phyloP scores from a whole-genome alignment of 2,888 invertebrate species.

The Habroteleia sp. region DNA sequence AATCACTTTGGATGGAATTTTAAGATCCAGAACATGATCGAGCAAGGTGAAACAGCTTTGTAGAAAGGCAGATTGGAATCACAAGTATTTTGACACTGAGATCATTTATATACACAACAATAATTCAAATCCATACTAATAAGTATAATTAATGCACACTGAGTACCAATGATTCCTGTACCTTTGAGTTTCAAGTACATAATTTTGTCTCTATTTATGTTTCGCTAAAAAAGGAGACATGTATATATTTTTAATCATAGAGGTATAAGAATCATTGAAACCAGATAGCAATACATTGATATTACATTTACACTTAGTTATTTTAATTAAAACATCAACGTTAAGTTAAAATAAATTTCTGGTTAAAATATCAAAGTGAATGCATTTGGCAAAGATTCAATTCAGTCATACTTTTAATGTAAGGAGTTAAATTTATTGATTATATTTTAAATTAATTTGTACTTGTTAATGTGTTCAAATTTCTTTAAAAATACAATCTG shows the following conservation, averaged over 20 bases:
- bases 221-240: too few relatives aligned
- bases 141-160: constrained; percentile 9
- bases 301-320: background rate
- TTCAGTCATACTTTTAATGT: constrained; percentile 11
- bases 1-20: constrained; percentile 47
- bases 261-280: too few relatives aligned
- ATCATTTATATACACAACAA: constrained; percentile 35
- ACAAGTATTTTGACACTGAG: constrained; percentile 50
- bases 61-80: constrained; percentile 53
- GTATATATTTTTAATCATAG: too few relatives aligned
- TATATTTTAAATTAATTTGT: too few relatives aligned
- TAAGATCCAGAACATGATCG: constrained; percentile 34
- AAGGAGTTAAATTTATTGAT: background rate
- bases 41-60: constrained; percentile 37
- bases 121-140: constrained; percentile 19
- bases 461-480: too few relatives aligned
- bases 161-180: too few relatives aligned
- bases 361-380: too few relatives aligned
- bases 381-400: constrained; percentile 25
- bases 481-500: too few relatives aligned
- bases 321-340: background rate
- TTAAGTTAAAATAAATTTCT: constrained; percentile 15
- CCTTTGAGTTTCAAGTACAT: too few relatives aligned
- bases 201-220: too few relatives aligned
- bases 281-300: too few relatives aligned